Evolutionary conservation across 2,113 vertebrate genomes (phyloP).

Genomic region (Pterocles orientalis): DNA sequence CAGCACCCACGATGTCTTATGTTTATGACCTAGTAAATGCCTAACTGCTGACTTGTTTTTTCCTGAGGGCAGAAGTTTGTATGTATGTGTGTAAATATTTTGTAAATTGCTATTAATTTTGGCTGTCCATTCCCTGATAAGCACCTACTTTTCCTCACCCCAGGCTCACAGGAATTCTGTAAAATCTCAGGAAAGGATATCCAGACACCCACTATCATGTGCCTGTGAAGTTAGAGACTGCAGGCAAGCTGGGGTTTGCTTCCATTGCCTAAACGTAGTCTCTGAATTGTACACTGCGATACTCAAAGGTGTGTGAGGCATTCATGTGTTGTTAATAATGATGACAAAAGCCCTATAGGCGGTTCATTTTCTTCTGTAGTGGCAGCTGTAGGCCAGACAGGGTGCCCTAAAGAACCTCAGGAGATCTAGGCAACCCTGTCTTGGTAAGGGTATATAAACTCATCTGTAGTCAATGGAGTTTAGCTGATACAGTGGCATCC

Average conservation of each 20-base stretch:
- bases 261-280: background rate
- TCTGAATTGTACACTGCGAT: background rate
- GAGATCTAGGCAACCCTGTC: background rate
- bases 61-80: background rate
- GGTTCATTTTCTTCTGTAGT: background rate
- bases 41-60: background rate
- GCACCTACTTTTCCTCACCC: background rate
- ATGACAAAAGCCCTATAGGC: background rate
- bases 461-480: background rate
- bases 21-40: background rate
- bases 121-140: background rate
- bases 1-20: background rate
- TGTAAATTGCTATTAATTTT: background rate
- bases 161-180: too few relatives aligned
- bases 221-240: background rate
- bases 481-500: background rate
- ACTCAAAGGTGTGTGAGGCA: background rate
- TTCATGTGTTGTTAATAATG: background rate
- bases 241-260: background rate
- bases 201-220: background rate
- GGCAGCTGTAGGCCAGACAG: background rate
- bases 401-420: background rate
- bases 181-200: background rate
- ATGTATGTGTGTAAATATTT: background rate
- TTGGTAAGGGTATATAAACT: background rate